Evolutionary conservation across 2,113 vertebrate species (phyloP).

Genomic region (Corynorhinus townsendii): DNA sequence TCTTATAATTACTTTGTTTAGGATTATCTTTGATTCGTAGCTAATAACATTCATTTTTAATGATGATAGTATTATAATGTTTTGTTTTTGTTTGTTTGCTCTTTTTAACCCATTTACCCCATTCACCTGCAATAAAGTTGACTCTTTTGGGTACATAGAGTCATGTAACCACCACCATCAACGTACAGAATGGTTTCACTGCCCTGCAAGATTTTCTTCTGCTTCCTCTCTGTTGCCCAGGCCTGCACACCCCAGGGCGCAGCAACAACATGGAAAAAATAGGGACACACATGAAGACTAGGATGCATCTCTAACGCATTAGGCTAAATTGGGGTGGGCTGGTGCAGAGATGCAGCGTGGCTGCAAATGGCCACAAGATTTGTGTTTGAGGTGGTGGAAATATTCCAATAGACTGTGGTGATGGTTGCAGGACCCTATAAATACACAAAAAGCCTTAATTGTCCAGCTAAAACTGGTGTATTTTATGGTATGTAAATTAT

Average conservation of each 20-base stretch:
- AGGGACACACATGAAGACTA: rapidly evolving
- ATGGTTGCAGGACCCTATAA: background rate
- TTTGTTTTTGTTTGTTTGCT: background rate
- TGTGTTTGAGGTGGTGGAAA: background rate
- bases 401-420: background rate
- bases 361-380: rapidly evolving
- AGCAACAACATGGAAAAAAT: background rate
- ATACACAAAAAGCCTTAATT: background rate
- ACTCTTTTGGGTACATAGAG: background rate
- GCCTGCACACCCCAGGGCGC: too few relatives aligned
- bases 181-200: background rate
- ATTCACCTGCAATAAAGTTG: background rate
- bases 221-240: background rate
- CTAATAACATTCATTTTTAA: background rate
- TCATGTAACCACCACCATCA: background rate
- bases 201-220: background rate
- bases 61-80: background rate
- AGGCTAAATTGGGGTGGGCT: too few relatives aligned
- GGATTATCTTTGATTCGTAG: background rate
- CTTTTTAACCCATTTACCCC: background rate
- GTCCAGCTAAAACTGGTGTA: background rate
- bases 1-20: background rate
- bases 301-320: too few relatives aligned
- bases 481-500: background rate
- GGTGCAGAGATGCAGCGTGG: rapidly evolving